phyloP scores from a whole-genome alignment of 2,113 vertebrate species.

The Macquaria ambigua region DNA sequence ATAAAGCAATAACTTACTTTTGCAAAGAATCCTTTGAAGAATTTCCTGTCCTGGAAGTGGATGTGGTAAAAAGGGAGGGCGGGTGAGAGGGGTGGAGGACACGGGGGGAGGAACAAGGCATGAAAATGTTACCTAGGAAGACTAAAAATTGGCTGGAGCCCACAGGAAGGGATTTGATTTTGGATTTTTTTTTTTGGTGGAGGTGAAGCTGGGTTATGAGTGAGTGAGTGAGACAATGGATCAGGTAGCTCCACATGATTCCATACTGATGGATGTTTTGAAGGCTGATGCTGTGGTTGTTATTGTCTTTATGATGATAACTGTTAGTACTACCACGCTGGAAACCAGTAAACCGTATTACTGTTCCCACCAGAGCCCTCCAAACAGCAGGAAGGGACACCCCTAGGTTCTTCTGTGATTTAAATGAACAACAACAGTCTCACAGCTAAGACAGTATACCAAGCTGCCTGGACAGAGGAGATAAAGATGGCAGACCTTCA shows the following conservation, averaged over 20 bases:
- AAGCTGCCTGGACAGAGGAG: slow-evolving; percentile 29
- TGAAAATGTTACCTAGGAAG: slow-evolving; percentile 94
- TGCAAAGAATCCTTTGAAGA: slow-evolving; percentile 99
- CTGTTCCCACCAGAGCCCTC: background rate
- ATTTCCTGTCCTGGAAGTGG: slow-evolving; percentile 99
- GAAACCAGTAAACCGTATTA: slow-evolving; percentile 9
- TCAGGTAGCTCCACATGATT: slow-evolving; percentile 38
- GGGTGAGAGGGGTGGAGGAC: slow-evolving; percentile 80
- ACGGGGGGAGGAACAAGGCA: slow-evolving; percentile 92
- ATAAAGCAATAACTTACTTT: slow-evolving; percentile 96
- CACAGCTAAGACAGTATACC: background rate
- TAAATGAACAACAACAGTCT: slow-evolving; percentile 6
- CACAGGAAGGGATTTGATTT: slow-evolving; percentile 77
- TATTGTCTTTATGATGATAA: slow-evolving; percentile 32
- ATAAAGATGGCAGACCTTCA: slow-evolving; percentile 24
- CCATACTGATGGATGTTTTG: slow-evolving; percentile 30
- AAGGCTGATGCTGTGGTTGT: slow-evolving; percentile 24
- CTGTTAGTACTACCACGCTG: slow-evolving; percentile 57
- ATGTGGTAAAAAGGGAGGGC: slow-evolving; percentile 65
- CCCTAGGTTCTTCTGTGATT: background rate
- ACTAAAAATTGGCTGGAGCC: slow-evolving; percentile 87
- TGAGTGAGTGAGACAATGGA: slow-evolving; percentile 24
- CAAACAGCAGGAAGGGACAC: slow-evolving; percentile 29
- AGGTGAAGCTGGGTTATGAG: slow-evolving; percentile 52
- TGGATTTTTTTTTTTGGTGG: background rate